These are phyloP conservation scores for Fistularia commersonii DNA, from an alignment of 2,797 vertebrate species.

Conservation along the genomic window DNA sequence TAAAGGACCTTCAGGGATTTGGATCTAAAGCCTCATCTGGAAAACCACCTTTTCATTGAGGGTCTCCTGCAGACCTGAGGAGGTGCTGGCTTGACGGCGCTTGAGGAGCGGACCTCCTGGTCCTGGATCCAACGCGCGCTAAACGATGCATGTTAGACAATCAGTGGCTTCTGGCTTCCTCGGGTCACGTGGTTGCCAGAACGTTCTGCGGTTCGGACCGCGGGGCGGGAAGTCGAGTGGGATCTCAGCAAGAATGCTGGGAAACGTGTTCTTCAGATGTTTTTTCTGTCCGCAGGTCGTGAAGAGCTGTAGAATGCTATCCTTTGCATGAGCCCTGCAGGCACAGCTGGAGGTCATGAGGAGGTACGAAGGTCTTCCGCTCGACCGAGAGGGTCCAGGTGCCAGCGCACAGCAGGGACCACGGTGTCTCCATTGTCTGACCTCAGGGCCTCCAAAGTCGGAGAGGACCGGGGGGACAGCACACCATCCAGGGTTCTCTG, in stretches of 20 bases:
- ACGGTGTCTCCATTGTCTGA: constrained; percentile 45
- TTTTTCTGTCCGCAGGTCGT: too few species aligned
- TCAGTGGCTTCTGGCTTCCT: constrained; percentile 52
- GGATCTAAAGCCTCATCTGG: background rate
- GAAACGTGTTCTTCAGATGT: too few species aligned
- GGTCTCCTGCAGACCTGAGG: constrained; percentile 2
- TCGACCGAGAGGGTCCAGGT: too few species aligned
- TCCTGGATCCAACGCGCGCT: constrained; percentile 28
- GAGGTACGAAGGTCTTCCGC: too few species aligned
- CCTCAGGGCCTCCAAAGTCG: constrained; percentile 56
- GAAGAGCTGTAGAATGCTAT: too few species aligned
- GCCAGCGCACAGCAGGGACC: constrained; percentile 39
- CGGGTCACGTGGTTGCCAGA: constrained; percentile 23
- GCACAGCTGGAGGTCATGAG: too few species aligned
- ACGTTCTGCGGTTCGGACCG: constrained; percentile 32
- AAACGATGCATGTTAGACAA: constrained; percentile 66
- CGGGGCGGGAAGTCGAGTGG: too few species aligned
- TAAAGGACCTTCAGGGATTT: constrained; percentile 47
- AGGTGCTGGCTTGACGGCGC: background rate
- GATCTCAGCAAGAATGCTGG: too few species aligned
- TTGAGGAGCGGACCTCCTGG: constrained; percentile 12
- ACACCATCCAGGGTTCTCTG: constrained; percentile 44
- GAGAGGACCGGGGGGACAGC: constrained; percentile 47
- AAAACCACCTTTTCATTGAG: constrained; percentile 5
- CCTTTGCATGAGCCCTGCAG: too few species aligned